Evolutionary conservation across 1,140 invertebrate genomes (phyloP).

Genomic region (Platyura marginata): DNA sequence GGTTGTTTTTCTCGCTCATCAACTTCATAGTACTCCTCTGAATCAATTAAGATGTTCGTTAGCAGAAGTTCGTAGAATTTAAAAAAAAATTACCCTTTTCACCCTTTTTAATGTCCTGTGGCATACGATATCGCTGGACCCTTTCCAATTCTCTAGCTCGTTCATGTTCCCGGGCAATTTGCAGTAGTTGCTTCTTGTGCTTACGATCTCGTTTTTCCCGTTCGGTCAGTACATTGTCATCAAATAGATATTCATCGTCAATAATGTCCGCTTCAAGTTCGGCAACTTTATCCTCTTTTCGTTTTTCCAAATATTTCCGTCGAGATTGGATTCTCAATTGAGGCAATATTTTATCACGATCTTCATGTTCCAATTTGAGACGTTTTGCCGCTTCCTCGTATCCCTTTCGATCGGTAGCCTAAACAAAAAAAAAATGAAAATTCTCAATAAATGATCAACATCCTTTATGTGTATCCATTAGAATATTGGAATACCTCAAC

Average conservation of each 20-base stretch:
- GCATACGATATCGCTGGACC: slow-evolving; percentile 87
- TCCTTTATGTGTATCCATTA: neutral
- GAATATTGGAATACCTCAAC: slow-evolving; percentile 25
- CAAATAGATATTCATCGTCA: slow-evolving; percentile 95
- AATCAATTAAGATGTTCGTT: too few relatives aligned
- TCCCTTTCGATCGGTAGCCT: slow-evolving; percentile 48
- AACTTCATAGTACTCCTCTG: slow-evolving; percentile 67
- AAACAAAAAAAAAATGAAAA: slow-evolving; percentile 4
- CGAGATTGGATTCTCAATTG: slow-evolving; percentile 79
- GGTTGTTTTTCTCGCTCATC: slow-evolving; percentile 70
- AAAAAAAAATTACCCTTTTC: slow-evolving; percentile 32
- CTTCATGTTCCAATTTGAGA: slow-evolving; percentile 69
- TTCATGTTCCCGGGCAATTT: slow-evolving; percentile 90
- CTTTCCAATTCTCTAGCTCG: slow-evolving; percentile 80
- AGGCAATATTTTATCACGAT: slow-evolving; percentile 71
- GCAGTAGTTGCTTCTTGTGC: slow-evolving; percentile 81
- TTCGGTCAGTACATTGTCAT: slow-evolving; percentile 68
- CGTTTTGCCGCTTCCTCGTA: slow-evolving; percentile 86
- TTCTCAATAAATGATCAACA: neutral
- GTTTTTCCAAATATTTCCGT: slow-evolving; percentile 83
- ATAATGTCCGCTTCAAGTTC: slow-evolving; percentile 86
- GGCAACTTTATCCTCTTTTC: slow-evolving; percentile 90
- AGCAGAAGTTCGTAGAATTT: too few relatives aligned
- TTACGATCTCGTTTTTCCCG: slow-evolving; percentile 66
- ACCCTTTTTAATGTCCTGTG: slow-evolving; percentile 52